Percentiles rank a stretch among this genome's conserved stretches.
Conservation (phyloP, 2,888 invertebrate species). For the Microplitis manilae region DNA sequence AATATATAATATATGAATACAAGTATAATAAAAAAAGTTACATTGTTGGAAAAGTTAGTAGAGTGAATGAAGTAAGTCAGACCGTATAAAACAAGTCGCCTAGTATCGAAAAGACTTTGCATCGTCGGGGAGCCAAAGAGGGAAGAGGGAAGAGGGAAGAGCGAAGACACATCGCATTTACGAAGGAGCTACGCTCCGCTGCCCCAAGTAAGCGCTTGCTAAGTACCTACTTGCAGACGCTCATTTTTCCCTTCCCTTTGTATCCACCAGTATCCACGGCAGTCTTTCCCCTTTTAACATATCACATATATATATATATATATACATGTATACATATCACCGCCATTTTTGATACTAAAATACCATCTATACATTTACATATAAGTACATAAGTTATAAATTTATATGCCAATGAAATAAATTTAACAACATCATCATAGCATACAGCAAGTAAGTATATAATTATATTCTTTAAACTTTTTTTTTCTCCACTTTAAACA, state of each 20-base stretch:
- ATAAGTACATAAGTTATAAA: not conserved
- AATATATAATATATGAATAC: not conserved
- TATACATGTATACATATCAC: not conserved
- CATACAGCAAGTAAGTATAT: not conserved
- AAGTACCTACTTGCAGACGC: conserved; percentile 65
- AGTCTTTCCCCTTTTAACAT: conserved; percentile 1
- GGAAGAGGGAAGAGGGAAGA: conserved; percentile 40
- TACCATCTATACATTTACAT: not conserved
- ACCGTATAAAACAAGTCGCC: conserved; percentile 38
- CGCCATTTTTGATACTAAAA: conserved; percentile 32
- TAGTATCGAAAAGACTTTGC: conserved; percentile 42
- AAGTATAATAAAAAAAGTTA: not conserved
- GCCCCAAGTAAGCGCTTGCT: conserved; percentile 62
- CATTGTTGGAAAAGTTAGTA: not conserved
- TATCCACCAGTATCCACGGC: conserved; percentile 41
- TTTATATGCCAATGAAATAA: not conserved
- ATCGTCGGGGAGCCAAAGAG: conserved; percentile 36
- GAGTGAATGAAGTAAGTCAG: not conserved
- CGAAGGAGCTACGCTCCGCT: conserved; percentile 67
- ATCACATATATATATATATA: not conserved
- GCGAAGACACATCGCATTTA: conserved; percentile 43
- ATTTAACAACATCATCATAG: not conserved
- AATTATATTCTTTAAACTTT: not conserved
- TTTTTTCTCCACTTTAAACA: not conserved
- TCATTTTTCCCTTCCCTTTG: conserved; percentile 60